Conservation (phyloP, 1,140 invertebrate species). For the Caenorhabditis brenneri region DNA sequence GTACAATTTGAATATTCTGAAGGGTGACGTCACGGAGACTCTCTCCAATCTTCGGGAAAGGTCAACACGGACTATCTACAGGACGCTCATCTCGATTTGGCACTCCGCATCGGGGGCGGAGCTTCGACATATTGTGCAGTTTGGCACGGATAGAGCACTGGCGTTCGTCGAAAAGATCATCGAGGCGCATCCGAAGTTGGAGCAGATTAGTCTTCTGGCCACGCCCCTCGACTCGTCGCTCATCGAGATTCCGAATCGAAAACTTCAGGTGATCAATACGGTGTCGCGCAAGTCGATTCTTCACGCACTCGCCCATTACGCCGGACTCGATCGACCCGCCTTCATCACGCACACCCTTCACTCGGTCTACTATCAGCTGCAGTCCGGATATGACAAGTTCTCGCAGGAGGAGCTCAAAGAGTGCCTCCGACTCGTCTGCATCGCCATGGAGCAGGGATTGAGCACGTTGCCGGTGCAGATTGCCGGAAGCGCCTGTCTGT, state of each 20-base stretch:
- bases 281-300: constrained; percentile 71
- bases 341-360: constrained; percentile 57
- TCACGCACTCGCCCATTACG: not conserved
- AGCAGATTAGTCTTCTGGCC: not conserved
- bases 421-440: constrained; percentile 72
- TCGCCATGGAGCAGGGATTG: constrained; percentile 79
- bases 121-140: constrained; percentile 67
- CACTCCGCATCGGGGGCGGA: constrained; percentile 30
- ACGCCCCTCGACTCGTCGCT: constrained; percentile 8
- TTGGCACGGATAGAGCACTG: constrained; percentile 72
- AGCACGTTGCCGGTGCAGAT: constrained; percentile 79
- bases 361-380: constrained; percentile 56
- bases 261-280: constrained; percentile 54
- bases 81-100: constrained; percentile 34
- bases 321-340: constrained; percentile 37
- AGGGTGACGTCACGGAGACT: constrained; percentile 73
- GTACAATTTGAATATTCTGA: constrained; percentile 75
- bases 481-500: constrained; percentile 82
- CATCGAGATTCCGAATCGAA: constrained; percentile 16
- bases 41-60: constrained; percentile 77
- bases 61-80: constrained; percentile 59
- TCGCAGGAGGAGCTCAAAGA: constrained; percentile 47
- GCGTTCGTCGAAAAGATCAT: constrained; percentile 73
- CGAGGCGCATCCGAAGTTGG: constrained; percentile 7
- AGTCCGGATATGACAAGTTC: constrained; percentile 53